Evolutionary conservation across 2,113 vertebrate species (phyloP), one percentile per base, ranked within the genome.

Genomic region (Otolemur garnettii): DNA sequence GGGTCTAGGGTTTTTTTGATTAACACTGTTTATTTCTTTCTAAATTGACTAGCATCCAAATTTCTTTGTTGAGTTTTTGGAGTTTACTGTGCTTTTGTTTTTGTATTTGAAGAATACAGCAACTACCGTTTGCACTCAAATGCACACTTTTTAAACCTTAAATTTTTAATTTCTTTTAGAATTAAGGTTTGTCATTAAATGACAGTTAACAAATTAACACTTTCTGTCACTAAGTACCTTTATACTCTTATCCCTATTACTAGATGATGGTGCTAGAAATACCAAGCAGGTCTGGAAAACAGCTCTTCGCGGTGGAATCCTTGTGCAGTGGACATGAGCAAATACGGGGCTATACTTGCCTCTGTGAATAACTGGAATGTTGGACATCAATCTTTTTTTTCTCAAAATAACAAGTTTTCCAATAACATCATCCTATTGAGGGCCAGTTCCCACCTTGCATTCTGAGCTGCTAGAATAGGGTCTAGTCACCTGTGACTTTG

Each of bases 11-110:
- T 30, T 85, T 77, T 93, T 86, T 82, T 69, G 42, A 82, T 82
- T 10, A 95, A 64, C 66, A 6, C 0, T 38, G 66, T 81, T 38
- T 95, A 3, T 92, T 92, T 79, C n/a, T 64, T 78, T 71, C 9
- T 75, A 62, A 79, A 55, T 83, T 77, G 22, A 22, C 11, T 69
- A 60, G 6, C 15, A 86, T 4, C 33, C 38, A 87, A n/a, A 74
- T 79, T 30, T 78, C 42, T 30, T 82, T 84, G 24, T 45, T 59
- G 4, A 8, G 19, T 92, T 78, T 88, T 45, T 79, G n/a, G 55
- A 96, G 95, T 91, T 50, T 33, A 79, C 5, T 64, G 5, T 81
- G 90, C 4, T 82, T 72, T 96, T 91, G 35, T 21, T 84, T 85
- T 95, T 86, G 2, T 83, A 11, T 82, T 80, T 93, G 50, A 94